These are phyloP conservation scores for Brachionus rubens DNA, from an alignment of 1,140 invertebrate species.

Conservation along the genomic window DNA sequence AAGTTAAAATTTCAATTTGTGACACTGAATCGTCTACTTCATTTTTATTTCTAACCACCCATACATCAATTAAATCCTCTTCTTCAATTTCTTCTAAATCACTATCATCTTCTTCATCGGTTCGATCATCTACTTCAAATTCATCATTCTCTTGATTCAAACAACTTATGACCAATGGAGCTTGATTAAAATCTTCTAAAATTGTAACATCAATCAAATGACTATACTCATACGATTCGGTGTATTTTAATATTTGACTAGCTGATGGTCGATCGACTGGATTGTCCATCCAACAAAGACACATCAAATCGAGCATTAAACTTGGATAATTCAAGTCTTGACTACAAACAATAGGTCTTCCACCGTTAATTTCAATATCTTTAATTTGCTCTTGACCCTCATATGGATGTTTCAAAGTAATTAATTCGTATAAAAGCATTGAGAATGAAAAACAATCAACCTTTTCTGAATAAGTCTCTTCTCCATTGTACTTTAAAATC, in stretches of 20 bases:
- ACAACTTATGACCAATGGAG: slow-evolving; percentile 6
- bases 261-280: slow-evolving; percentile 82
- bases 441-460: slow-evolving; percentile 96
- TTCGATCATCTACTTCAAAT: slow-evolving; percentile 24
- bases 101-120: slow-evolving; percentile 10
- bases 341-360: slow-evolving; percentile 71
- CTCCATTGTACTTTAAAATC: slow-evolving; percentile 94
- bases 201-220: slow-evolving; percentile 41
- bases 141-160: slow-evolving; percentile 43
- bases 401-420: slow-evolving; percentile 88
- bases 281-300: slow-evolving; percentile 85
- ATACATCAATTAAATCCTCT: slow-evolving; percentile 40
- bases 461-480: slow-evolving; percentile 97
- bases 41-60: slow-evolving; percentile 27
- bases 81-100: slow-evolving; percentile 38
- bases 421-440: slow-evolving; percentile 96
- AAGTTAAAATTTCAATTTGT: slow-evolving; percentile 42
- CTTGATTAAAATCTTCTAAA: slow-evolving; percentile 15
- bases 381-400: slow-evolving; percentile 87
- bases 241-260: slow-evolving; percentile 69
- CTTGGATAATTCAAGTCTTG: slow-evolving; percentile 73
- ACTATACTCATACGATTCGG: slow-evolving; percentile 25
- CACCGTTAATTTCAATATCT: slow-evolving; percentile 89
- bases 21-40: not conserved
- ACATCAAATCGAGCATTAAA: slow-evolving; percentile 89